Conservation (phyloP, 2,888 invertebrate genomes). For the Epinotia demarniana region DNA sequence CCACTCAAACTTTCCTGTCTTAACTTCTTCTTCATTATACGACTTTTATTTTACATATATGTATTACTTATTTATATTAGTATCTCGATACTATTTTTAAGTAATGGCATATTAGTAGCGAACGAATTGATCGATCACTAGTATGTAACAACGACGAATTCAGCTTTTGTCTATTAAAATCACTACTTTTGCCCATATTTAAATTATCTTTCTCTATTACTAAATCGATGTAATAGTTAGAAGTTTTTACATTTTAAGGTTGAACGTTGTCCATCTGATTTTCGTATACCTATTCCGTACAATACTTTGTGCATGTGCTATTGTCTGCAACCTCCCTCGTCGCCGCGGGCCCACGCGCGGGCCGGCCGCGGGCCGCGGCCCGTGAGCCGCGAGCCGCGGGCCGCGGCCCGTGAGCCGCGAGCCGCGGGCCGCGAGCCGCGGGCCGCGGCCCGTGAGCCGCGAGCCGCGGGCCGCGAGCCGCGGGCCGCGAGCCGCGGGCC, state of each 20-base stretch:
- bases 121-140: constrained; percentile 28
- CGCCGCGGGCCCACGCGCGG: constrained; percentile 44
- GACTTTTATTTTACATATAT: constrained; percentile 48
- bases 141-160: constrained; percentile 45
- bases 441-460: constrained; percentile 48
- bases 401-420: constrained; percentile 48
- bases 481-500: constrained; percentile 46
- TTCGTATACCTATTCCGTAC: constrained; percentile 62
- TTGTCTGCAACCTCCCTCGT: constrained; percentile 63
- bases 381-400: constrained; percentile 33
- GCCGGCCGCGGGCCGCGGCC: constrained; percentile 46
- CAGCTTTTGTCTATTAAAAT: constrained; percentile 70
- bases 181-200: constrained; percentile 65
- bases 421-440: constrained; percentile 33
- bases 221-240: constrained; percentile 81
- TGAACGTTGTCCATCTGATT: constrained; percentile 72
- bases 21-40: constrained; percentile 62
- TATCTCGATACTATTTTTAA: constrained; percentile 49
- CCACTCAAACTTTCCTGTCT: constrained; percentile 90
- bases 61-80: constrained; percentile 47
- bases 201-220: constrained; percentile 71
- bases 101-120: constrained; percentile 45
- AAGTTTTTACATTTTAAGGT: constrained; percentile 71
- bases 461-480: constrained; percentile 30
- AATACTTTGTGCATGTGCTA: constrained; percentile 75